Evolutionary conservation across 2,888 invertebrate genomes (phyloP).

Genomic region (Temnothorax rugatulus): DNA sequence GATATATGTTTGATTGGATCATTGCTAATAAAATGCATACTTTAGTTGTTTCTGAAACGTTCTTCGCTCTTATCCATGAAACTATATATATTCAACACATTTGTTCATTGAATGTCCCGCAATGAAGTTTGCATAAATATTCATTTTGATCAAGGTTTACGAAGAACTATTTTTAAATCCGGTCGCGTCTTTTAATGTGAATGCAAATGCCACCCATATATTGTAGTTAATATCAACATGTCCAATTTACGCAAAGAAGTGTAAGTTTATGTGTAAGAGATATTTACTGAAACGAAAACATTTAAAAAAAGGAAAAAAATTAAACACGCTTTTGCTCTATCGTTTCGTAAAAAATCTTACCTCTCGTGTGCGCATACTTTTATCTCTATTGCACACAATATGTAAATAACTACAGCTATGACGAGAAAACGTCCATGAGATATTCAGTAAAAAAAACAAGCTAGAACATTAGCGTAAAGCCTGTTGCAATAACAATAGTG

Average conservation of each 20-base stretch:
- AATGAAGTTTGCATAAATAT: background rate
- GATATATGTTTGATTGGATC: background rate
- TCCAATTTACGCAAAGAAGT: background rate
- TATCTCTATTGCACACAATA: background rate
- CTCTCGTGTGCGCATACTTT: background rate
- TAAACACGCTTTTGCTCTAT: background rate
- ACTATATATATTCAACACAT: background rate
- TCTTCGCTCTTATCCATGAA: background rate
- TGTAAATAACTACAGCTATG: background rate
- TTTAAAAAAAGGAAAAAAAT: background rate
- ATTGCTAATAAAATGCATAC: background rate
- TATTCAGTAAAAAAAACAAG: too few species aligned
- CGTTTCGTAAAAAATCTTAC: background rate
- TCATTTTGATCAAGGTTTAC: background rate
- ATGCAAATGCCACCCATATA: background rate
- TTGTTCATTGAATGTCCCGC: background rate
- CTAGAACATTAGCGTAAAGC: background rate
- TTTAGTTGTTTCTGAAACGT: background rate
- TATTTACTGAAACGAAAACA: background rate
- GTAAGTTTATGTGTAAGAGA: background rate
- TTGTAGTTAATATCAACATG: background rate
- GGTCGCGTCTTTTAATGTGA: background rate
- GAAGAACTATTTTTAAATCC: background rate
- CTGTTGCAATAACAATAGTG: background rate
- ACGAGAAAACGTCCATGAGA: background rate